Base-by-base conservation (phyloP, 92 coral and sea anemone species). In the Bergia puertoricense region DNA sequence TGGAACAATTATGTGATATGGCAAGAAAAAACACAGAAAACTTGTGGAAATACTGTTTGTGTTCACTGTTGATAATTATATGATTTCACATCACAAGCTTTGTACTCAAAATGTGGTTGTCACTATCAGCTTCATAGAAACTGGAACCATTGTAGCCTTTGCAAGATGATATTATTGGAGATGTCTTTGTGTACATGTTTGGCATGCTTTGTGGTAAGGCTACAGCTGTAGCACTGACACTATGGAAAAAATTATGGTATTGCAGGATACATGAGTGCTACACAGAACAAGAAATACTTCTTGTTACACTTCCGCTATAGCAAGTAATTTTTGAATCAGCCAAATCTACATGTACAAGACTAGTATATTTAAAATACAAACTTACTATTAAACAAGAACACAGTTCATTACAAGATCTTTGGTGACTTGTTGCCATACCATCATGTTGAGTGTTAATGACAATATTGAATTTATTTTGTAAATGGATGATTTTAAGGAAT, bases 161-260 rank as follows among this genome's bases (percentile, higher is more conserved):
- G 79, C 45, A 1, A 75, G 79, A 75, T 75, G 79, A 75, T 75
- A 75, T 75, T 75, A 75, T 75, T 75, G 46, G 79, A 75, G 79
- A 75, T 75, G 79, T 75, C 79, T 75, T 75, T 75, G 79, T 75
- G 79, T 75, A 36, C 74, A 56, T 56, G 65, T 56, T 56, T 71
- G 79, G 79, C 79, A 75, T 75, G 79, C 79, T 75, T 75, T 75
- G 79, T 75, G 79, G 79, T 75, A 11, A 10, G 79, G 79, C 79
- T 75, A 75, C 79, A 75, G 79, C 79, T 75, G 79, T 75, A 75
- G 79, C 79, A 75, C 4, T 75, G 2, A 75, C 45, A 75, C 16
- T 75, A 36, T 75, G 79, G 79, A 75, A 75, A 1, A 75, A 39
- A 75, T 75, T 75, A 7, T 75, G 79, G 79, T 75, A 75, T 75